Conservation (phyloP, 2,888 invertebrate genomes). For the Melanotus villosus region DNA sequence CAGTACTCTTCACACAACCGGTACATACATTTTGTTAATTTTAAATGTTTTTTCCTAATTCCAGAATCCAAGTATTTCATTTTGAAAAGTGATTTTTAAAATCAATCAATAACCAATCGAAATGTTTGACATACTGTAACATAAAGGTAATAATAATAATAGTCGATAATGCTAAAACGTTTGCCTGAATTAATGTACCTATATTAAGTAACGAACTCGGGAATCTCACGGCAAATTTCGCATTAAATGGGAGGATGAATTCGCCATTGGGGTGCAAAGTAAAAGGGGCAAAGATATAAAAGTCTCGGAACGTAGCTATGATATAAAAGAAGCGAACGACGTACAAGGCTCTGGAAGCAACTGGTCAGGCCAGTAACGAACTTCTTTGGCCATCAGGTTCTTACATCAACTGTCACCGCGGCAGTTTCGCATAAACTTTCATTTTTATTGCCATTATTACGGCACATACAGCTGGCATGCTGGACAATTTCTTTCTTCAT, state of each 20-base stretch:
- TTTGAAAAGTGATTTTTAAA: no score
- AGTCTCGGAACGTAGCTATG: slow-evolving; percentile 8
- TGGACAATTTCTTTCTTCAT: background rate
- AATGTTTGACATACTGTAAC: no score
- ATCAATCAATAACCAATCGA: no score
- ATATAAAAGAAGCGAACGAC: slow-evolving; percentile 18
- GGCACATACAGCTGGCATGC: slow-evolving; percentile 6
- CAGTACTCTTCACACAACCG: no score
- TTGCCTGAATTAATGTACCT: no score
- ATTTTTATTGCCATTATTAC: slow-evolving; percentile 27
- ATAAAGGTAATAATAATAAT: no score
- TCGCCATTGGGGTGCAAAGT: slow-evolving; percentile 21
- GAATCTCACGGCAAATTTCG: background rate
- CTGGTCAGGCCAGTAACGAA: slow-evolving; percentile 42
- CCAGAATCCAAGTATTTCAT: no score
- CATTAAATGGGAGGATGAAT: slow-evolving; percentile 17
- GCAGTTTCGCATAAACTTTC: slow-evolving; percentile 22
- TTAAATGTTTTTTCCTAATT: no score
- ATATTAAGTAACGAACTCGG: no score
- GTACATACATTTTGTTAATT: no score
- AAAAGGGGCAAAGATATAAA: slow-evolving; percentile 26
- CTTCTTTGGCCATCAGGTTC: slow-evolving; percentile 31
- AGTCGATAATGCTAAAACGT: no score
- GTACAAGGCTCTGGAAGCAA: slow-evolving; percentile 28
- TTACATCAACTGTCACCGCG: slow-evolving; percentile 18